Conservation (phyloP, 2,797 vertebrate genomes). For the Linurgus olivaceus region DNA sequence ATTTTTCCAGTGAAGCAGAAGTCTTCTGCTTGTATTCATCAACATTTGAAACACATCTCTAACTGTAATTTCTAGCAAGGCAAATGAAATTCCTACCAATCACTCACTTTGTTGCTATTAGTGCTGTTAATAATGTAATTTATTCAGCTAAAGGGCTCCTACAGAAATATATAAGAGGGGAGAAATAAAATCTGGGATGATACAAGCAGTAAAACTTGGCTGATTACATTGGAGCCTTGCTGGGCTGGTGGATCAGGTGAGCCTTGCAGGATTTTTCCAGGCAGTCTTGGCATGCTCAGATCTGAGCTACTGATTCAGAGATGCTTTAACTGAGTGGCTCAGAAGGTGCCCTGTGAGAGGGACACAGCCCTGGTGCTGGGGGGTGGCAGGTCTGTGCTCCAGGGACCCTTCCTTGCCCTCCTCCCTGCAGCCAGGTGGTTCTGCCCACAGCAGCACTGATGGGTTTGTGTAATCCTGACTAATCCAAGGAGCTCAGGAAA, state of each 20-base stretch:
- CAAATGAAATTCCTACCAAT: conserved; percentile 37
- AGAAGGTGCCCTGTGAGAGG: background rate
- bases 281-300: rapidly evolving
- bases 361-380: background rate
- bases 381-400: background rate
- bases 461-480: background rate
- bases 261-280: background rate
- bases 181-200: background rate
- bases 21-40: conserved; percentile 14
- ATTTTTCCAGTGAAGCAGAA: background rate
- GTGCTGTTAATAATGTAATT: conserved; percentile 15
- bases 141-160: background rate
- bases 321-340: rapidly evolving
- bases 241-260: background rate
- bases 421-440: background rate
- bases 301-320: background rate
- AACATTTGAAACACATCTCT: background rate
- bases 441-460: background rate
- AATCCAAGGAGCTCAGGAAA: background rate
- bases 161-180: background rate
- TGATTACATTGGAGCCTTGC: background rate
- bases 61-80: background rate
- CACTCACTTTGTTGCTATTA: background rate
- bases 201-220: background rate
- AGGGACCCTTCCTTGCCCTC: background rate